Base-by-base conservation (phyloP, 2,888 invertebrate genomes). In the Hoplodrina blanda region DNA sequence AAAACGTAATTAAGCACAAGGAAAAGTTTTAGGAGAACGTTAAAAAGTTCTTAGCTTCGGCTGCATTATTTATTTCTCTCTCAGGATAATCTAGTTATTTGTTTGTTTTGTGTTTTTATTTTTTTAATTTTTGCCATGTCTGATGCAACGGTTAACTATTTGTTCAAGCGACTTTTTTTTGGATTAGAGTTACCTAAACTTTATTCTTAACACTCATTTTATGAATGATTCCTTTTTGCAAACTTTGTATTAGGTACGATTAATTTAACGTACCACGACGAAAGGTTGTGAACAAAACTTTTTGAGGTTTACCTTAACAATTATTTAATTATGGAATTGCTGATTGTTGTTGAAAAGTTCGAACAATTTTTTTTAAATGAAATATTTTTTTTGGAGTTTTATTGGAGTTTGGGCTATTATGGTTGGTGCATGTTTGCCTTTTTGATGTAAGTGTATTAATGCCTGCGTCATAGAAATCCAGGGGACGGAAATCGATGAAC, bases 1-100 rank as follows among this genome's bases (percentile, higher is more conserved):
- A 94, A 94, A 94, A 93, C 85, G 92, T 94, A 94, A 95, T 94
- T 94, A 95, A 93, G 92, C 91, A 91, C 87, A 89, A 91, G 90
- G 89, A 90, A 91, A 94, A 94, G 89, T 93, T 92, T 92, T 89
- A 89, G 89, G 89, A 90, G 88, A 91, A 89, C 90, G 90, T 92
- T 92, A 93, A 94, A 91, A 93, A 93, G 89, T 93, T 94, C 87
- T 85, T 90, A 89, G 87, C 90, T 87, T 84, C 67, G 70, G 87
- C 89, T 89, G 90, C 91, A 92, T 94, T 94, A 93, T 94, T 94
- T 94, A 93, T 92, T 90, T 89, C 86, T 85, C 86, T 87, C 85
- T 86, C 77, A 82, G 88, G 81, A 88, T 91, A 92, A 93, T 92
- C 89, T 90, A 90, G 90, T 91, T 91, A 89, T 91, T 91, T 88